These are phyloP conservation scores for Bombus balteatus DNA, from an alignment of 1,140 invertebrate genomes.

Conservation along the genomic window DNA sequence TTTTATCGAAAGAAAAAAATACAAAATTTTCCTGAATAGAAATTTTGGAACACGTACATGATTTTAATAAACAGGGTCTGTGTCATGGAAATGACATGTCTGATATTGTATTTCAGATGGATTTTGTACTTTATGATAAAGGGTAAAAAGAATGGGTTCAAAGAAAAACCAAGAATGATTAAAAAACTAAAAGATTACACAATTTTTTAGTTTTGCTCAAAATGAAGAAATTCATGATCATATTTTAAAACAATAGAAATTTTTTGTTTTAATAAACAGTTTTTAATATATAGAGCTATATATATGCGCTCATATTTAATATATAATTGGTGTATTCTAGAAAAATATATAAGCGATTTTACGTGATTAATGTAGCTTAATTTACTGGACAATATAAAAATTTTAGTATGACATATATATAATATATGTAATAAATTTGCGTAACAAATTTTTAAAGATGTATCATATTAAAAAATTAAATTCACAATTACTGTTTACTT, in stretches of 20 bases:
- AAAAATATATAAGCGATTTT: not conserved
- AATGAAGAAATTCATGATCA: not conserved
- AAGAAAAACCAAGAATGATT: not conserved
- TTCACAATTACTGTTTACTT: not conserved
- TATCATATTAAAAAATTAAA: not conserved
- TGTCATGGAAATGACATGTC: conserved; percentile 28
- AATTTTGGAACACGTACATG: conserved; percentile 2
- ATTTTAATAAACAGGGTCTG: conserved; percentile 50
- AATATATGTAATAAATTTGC: not conserved
- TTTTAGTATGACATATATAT: not conserved
- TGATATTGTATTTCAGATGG: conserved; percentile 7
- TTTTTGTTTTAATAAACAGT: not conserved
- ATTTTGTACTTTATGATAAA: not conserved
- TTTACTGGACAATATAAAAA: not conserved
- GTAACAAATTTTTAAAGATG: not conserved
- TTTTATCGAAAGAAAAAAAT: conserved; percentile 63
- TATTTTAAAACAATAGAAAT: not conserved
- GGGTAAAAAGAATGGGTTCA: not conserved
- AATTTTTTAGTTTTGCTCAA: not conserved
- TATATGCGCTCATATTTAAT: not conserved
- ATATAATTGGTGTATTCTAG: not conserved
- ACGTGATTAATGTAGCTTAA: not conserved
- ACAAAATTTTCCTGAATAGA: conserved; percentile 62
- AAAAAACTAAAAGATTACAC: not conserved
- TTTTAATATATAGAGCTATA: not conserved